Base-by-base conservation (phyloP, 2,113 vertebrate species). In the Hyaena hyaena region DNA sequence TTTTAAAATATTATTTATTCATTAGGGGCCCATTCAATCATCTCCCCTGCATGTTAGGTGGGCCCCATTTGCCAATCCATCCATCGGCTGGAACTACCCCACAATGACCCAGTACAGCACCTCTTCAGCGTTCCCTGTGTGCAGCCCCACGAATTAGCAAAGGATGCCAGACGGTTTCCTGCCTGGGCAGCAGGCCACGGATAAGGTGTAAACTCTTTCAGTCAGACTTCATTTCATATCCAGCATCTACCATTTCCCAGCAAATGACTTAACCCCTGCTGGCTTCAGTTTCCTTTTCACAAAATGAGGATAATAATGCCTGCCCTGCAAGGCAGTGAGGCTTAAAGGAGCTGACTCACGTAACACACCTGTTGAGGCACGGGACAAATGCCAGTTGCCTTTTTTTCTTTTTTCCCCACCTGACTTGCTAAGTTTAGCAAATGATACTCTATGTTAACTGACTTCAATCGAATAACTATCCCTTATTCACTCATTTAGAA, bases 161-260 rank as follows among this genome's bases (percentile, higher is more conserved):
- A 93, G 76, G 90, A 6, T 65, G 35, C 9, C 28, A 91, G 73
- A 53, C 28, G 15, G 39, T 35, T 43, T 81, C 74, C 55, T 74
- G 48, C 48, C 84, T 53, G 73, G 39, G 35, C n/a, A 10, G n/a
- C 61, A 79, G 69, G 33, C n/a, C 74, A 35, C 24, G 39, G 21
- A 39, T n/a, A 53, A 92, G 24, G 31, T 23, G 4, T 61, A 61
- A 86, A 53, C 43, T 11, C 43, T 79, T 53, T 45, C 24, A 88
- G 26, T 76, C 35, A 88, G 89, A 35, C 74, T 84, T 85, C 63
- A 88, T 43, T 84, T 95, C 45, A 83, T 23, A 88, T 84, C 88
- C 14, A 24, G 43, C 48, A 26, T n/a, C 23, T 53, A 39, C 61
- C 39, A 33, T 23, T 82, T 89, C 86, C 86, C 55, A 33, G 45